A percentile compares a stretch with the other conserved stretches of the same genome.
phyloP scores from a whole-genome alignment of 2,797 vertebrate species.

The Myripristis jacobus region DNA sequence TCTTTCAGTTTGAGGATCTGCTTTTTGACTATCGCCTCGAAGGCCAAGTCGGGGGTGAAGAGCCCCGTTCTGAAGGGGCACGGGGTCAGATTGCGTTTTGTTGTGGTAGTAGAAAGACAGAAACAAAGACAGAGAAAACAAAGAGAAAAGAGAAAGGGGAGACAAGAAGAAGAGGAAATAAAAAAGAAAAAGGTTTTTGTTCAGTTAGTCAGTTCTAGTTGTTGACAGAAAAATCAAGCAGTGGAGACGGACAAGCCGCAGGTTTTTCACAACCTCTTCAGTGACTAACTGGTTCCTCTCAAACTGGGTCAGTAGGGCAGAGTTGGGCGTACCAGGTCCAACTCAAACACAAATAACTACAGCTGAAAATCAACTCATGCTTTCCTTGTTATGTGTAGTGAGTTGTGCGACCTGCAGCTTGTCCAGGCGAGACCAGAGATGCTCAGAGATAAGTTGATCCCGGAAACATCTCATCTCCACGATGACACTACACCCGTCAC shows the following conservation, averaged over 20 bases:
- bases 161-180: constrained; percentile 53
- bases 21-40: constrained; percentile 95
- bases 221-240: constrained; percentile 59
- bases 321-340: constrained; percentile 4
- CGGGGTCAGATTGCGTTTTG: constrained; percentile 60
- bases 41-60: constrained; percentile 94
- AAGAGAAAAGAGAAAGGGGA: constrained; percentile 31
- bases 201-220: constrained; percentile 79
- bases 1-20: constrained; percentile 94
- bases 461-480: constrained; percentile 71
- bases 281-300: constrained; percentile 22
- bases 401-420: constrained; percentile 76
- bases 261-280: constrained; percentile 70
- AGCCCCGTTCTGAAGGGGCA: constrained; percentile 89
- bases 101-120: constrained; percentile 40
- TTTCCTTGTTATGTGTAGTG: constrained; percentile 18
- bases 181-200: constrained; percentile 61
- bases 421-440: constrained; percentile 74
- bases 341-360: constrained; percentile 25
- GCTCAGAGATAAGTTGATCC: constrained; percentile 55
- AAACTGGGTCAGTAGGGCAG: constrained; percentile 19
- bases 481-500: constrained; percentile 78
- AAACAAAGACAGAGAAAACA: constrained; percentile 47
- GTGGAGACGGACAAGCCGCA: constrained; percentile 75
- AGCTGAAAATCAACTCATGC: background rate